Evolutionary conservation across 2,113 vertebrate species (phyloP), one percentile per base, ranked within the genome.

Genomic region (Caranx ignobilis): DNA sequence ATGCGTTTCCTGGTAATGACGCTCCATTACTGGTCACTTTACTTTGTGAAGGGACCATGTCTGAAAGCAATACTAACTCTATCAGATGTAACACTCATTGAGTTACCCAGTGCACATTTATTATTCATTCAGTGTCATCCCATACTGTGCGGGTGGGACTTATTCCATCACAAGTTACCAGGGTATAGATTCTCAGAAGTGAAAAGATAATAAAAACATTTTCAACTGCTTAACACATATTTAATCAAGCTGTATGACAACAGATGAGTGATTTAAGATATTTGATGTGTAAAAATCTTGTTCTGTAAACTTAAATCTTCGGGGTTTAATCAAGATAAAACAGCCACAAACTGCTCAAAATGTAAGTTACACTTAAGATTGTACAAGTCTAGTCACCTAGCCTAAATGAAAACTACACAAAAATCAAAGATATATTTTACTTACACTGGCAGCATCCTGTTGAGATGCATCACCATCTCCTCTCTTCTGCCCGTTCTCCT

Each of bases 121-220:
- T 94, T 92, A 94, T 95, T 93, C 81, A 94, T 87, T 50, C 48
- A 65, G 80, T 79, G 92, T 93, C 86, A 94, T 91, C 79, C 89
- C 91, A 94, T 92, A 92, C 89, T 74, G 83, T 68, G 80, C 84
- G 83, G 41, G 57, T 61, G 61, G 81, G 85, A 86, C 80, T 89
- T 88, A 84, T 87, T 87, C 87, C 71, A 86, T 83, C 74, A 76
- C 71, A 74, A 71, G 73, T 67, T 85, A 74, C 26, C 31, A 37
- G 61, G 34, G 35, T 81, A 84, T 82, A 68, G 47, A 82, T 83
- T 87, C 75, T 37, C 2, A 31, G 5, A 50, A 76, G 64, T 34
- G 35, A 60, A 47, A 63, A 19, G 12, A 11, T 60, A 37, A 55
- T 16, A 26, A 26, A 26, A 5, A 54, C 6, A 52, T 59, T 60